These are phyloP conservation scores for Norana najaformis DNA, from an alignment of 2,888 invertebrate genomes.

Conservation along the genomic window DNA sequence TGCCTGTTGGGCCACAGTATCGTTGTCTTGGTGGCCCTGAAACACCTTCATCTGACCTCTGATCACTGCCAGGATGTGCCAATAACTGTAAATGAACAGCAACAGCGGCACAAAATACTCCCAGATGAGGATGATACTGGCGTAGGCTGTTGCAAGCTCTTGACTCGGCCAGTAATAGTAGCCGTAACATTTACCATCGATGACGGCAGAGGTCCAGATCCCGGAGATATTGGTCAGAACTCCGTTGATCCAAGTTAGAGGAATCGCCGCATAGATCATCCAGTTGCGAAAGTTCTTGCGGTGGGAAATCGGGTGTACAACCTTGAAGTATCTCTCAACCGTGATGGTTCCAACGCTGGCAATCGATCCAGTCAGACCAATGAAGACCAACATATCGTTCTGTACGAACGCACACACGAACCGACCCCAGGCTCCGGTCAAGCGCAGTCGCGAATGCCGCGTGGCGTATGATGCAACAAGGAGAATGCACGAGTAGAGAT, in stretches of 20 bases:
- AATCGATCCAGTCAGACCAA: slow-evolving; percentile 17
- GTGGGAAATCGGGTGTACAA: slow-evolving; percentile 24
- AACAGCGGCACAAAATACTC: not conserved
- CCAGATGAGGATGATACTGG: not conserved
- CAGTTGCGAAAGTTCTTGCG: slow-evolving; percentile 24
- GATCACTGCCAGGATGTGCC: slow-evolving; percentile 15
- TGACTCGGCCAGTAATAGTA: not conserved
- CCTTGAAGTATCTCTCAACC: slow-evolving; percentile 20
- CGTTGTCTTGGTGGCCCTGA: not conserved
- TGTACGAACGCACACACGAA: not conserved
- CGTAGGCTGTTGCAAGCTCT: not conserved
- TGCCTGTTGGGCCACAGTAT: not conserved
- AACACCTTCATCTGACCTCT: not conserved
- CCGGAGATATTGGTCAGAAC: slow-evolving; percentile 17
- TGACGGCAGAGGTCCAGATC: not conserved
- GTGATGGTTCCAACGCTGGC: slow-evolving; percentile 28
- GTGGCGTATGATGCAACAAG: not conserved
- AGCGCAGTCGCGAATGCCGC: too few relatives aligned
- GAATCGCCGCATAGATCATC: slow-evolving; percentile 19
- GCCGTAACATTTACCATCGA: not conserved
- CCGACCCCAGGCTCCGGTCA: not conserved
- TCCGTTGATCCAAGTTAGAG: slow-evolving; percentile 22
- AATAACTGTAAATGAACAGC: not conserved
- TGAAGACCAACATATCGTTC: slow-evolving; percentile 1
- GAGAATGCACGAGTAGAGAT: slow-evolving; percentile 16